Conservation (phyloP, 2,888 invertebrate genomes). For the Leucophenga maculata region DNA sequence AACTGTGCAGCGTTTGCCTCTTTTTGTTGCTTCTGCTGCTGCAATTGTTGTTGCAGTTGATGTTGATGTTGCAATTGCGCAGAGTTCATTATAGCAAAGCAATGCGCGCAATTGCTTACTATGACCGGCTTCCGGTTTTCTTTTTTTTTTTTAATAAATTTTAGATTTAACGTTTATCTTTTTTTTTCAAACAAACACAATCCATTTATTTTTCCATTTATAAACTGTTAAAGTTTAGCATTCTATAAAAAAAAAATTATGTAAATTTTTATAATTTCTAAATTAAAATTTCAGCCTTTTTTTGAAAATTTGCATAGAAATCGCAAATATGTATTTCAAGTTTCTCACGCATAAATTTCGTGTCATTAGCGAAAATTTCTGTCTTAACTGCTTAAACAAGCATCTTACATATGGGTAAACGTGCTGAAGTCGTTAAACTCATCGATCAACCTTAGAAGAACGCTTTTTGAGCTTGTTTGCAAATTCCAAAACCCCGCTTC, state of each 20-base stretch:
- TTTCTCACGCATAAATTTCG: too few relatives aligned
- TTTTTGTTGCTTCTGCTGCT: conserved; percentile 42
- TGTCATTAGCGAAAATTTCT: too few relatives aligned
- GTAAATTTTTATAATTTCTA: too few relatives aligned
- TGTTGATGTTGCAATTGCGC: conserved; percentile 43
- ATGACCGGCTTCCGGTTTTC: too few relatives aligned
- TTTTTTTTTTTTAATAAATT: neutral
- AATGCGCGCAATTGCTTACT: conserved; percentile 19
- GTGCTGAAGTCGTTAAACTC: conserved; percentile 23
- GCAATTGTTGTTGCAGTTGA: conserved; percentile 38
- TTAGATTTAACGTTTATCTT: neutral
- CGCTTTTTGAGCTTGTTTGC: neutral
- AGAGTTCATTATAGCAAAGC: conserved; percentile 49
- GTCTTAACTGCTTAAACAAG: neutral
- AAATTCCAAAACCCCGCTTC: conserved; percentile 4
- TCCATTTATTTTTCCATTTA: too few relatives aligned
- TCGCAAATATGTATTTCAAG: too few relatives aligned
- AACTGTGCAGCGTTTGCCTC: conserved; percentile 20
- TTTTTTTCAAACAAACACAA: too few relatives aligned
- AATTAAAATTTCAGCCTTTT: too few relatives aligned
- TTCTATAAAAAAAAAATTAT: too few relatives aligned
- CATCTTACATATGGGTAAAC: neutral
- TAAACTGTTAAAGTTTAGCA: too few relatives aligned
- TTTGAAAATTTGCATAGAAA: too few relatives aligned
- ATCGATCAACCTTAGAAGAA: conserved; percentile 16